Conservation (phyloP, 2,113 vertebrate species). For the Amia ocellicauda region DNA sequence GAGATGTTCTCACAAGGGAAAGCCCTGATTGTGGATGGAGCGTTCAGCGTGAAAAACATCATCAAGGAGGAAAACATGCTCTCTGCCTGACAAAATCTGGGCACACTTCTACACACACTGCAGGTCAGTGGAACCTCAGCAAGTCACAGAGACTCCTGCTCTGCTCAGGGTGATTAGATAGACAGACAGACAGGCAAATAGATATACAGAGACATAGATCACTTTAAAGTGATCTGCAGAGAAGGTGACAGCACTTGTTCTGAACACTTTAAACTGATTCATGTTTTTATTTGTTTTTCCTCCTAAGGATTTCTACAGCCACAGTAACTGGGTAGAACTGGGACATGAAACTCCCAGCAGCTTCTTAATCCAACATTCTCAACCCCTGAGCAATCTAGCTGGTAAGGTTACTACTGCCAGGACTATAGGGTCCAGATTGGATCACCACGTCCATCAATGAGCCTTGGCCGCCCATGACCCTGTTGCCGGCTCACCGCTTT, state of each 20-base stretch:
- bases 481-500: too few relatives aligned
- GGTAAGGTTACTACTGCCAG: too few relatives aligned
- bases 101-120: conserved; percentile 48
- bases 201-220: not conserved
- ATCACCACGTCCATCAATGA: too few relatives aligned
- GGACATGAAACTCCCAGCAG: conserved; percentile 37
- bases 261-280: not conserved
- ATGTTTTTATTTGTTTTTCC: not conserved
- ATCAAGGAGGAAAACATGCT: conserved; percentile 33
- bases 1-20: conserved; percentile 43
- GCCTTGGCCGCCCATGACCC: too few relatives aligned
- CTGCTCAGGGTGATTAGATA: not conserved
- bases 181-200: conserved; percentile 3
- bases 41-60: conserved; percentile 39
- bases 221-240: conserved; percentile 12
- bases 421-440: too few relatives aligned
- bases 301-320: conserved; percentile 60
- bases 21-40: conserved; percentile 40
- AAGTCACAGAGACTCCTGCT: too few relatives aligned
- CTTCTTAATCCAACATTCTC: conserved; percentile 44
- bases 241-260: not conserved
- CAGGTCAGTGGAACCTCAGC: conserved; percentile 40
- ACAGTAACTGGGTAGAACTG: conserved; percentile 62
- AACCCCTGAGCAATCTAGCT: conserved; percentile 48
- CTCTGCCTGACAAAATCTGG: conserved; percentile 43